phyloP scores from a whole-genome alignment of 2,113 vertebrate genomes.

The Castor canadensis region DNA sequence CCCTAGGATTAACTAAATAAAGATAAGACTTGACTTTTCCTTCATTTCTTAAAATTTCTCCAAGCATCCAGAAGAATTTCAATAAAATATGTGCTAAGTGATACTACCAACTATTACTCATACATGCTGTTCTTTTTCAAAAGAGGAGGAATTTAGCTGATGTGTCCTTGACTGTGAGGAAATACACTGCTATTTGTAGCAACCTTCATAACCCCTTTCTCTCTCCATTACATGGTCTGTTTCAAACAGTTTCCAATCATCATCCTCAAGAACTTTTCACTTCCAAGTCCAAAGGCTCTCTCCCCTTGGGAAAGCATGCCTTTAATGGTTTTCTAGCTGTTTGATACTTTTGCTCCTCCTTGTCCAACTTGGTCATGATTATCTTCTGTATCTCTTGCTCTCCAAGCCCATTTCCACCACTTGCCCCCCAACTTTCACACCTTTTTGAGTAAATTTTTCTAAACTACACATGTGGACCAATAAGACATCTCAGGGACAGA shows the following conservation, averaged over 20 bases:
- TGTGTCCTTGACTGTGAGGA: not conserved
- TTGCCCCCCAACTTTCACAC: not conserved
- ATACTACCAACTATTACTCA: not conserved
- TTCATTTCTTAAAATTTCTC: not conserved
- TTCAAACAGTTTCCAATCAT: not conserved
- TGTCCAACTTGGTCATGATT: not conserved
- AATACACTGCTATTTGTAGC: not conserved
- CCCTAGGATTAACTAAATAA: slow-evolving; percentile 18
- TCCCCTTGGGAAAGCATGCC: not conserved
- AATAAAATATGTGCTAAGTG: slow-evolving; percentile 7
- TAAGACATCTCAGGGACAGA: not conserved
- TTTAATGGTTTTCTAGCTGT: not conserved
- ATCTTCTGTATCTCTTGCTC: not conserved
- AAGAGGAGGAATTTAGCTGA: not conserved
- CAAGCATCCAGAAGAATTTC: not conserved
- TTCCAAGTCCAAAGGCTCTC: not conserved
- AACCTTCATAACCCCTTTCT: not conserved
- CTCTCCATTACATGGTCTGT: not conserved
- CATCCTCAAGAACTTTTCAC: not conserved
- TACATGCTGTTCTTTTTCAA: not conserved
- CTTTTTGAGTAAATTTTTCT: not conserved
- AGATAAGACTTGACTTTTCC: not conserved
- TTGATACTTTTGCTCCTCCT: not conserved
- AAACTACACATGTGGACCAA: not conserved
- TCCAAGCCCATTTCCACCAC: not conserved